A percentile compares a stretch with the other conserved stretches of the same genome.
phyloP scores from a whole-genome alignment of 2,888 invertebrate species.

The Osmoderma eremita region DNA sequence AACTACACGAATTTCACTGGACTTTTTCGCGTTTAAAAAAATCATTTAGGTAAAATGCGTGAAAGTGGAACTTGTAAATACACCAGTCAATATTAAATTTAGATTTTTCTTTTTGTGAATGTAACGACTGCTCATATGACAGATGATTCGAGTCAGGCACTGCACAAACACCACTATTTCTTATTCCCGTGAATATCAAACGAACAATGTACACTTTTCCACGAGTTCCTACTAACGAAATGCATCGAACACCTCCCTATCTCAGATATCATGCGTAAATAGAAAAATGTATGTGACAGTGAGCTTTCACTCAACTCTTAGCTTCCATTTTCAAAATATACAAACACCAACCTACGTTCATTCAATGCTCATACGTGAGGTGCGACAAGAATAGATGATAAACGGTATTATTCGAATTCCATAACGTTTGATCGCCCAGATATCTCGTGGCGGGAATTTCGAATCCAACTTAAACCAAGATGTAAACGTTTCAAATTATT shows the following conservation, averaged over 20 bases:
- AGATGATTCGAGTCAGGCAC: constrained; percentile 31
- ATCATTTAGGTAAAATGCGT: constrained; percentile 35
- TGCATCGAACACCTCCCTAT: constrained; percentile 38
- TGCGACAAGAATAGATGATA: constrained; percentile 39
- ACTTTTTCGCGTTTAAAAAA: constrained; percentile 23
- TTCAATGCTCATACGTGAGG: constrained; percentile 22
- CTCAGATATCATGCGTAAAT: constrained; percentile 56
- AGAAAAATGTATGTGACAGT: constrained; percentile 55
- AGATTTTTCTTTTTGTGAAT: constrained; percentile 20
- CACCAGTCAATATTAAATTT: constrained; percentile 30
- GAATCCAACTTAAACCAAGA: constrained; percentile 10
- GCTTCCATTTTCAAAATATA: constrained; percentile 47
- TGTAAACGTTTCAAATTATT: constrained; percentile 3
- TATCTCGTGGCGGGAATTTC: constrained; percentile 26
- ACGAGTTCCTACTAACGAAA: neutral
- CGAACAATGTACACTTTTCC: constrained; percentile 1
- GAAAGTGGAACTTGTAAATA: constrained; percentile 22
- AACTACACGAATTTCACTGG: constrained; percentile 31
- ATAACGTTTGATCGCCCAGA: constrained; percentile 36
- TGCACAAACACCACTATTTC: constrained; percentile 31
- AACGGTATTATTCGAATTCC: constrained; percentile 36
- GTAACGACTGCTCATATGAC: constrained; percentile 34
- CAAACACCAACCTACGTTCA: constrained; percentile 42
- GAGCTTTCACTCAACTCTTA: constrained; percentile 57
- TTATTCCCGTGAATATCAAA: neutral